Evolutionary conservation across 1,140 invertebrate species (phyloP), one percentile per base, ranked within the genome.

Genomic region (Drosophila sturtevanti): DNA sequence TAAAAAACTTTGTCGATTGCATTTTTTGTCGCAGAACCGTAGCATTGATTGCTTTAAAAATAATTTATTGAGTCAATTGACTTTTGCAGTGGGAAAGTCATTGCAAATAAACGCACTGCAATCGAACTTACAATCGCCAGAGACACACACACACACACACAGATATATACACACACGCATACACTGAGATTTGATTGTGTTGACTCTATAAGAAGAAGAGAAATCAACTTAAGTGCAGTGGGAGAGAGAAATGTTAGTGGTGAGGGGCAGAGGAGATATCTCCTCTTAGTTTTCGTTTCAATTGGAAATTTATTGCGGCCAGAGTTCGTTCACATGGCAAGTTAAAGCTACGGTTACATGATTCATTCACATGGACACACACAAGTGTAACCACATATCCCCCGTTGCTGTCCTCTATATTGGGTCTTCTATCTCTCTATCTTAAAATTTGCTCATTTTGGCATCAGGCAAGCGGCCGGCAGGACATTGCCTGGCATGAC

Each of bases 51-150:
- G 84, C 84, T 79, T 89, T 89, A 89, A 89, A 89, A 89, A 89
- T 89, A 89, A 89, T 89, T 89, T 89, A 89, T 89, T 89, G 84
- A 89, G 85, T 89, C 85, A 80, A 89, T 89, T 89, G 84, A 89
- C 84, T 89, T 80, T 89, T 72, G 79, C 65, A 84, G 67, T 70
- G 82, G 60, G 18, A 48, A 48, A 73, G 72, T 84, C 79, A 66
- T 60, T 56, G 79, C 84, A 89, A 89, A 89, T 87, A 87, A 89
- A 87, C 85, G 84, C 79, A 87, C 71, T 80, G 76, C 72, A 87
- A 87, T 89, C 72, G 64, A 89, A 82, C 84, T 79, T 79, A 65
- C 82, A 87, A 86, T 79, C 79, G 55, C 73, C 65, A 70, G 67
- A 63, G 59, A 68, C 55, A 62, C 11, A 64, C 67, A 78, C 67